Conservation (phyloP, 2,797 vertebrate genomes). For the Capromys pilorides region DNA sequence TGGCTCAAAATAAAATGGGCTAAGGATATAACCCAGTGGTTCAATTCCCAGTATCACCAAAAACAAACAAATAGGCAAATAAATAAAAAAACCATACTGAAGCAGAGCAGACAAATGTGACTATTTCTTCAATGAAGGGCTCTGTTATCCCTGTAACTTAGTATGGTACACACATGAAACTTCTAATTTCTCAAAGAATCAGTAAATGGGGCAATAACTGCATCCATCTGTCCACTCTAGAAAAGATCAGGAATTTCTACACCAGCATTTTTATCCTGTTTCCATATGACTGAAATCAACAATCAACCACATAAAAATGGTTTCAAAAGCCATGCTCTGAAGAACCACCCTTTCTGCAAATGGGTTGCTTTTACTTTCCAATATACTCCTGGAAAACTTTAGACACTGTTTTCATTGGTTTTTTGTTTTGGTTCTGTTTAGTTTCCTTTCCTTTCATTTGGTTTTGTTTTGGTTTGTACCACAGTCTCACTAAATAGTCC, state of each 20-base stretch:
- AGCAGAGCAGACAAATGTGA: not conserved
- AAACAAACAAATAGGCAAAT: not conserved
- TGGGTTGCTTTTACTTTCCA: not conserved
- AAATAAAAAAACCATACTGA: not conserved
- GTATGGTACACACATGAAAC: not conserved
- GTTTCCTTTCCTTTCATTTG: not conserved
- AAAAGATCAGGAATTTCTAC: not conserved
- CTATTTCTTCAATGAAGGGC: not conserved
- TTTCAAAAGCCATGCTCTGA: not conserved
- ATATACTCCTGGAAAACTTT: not conserved
- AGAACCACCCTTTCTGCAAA: slow-evolving; percentile 38
- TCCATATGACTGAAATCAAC: slow-evolving; percentile 8
- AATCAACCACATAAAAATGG: not conserved
- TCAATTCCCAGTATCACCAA: not conserved
- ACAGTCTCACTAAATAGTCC: not conserved
- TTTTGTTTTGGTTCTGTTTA: not conserved
- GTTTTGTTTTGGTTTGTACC: not conserved
- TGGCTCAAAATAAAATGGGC: not conserved
- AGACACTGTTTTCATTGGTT: not conserved
- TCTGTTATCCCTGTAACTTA: not conserved
- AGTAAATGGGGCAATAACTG: not conserved
- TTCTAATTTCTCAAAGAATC: not conserved
- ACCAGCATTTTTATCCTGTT: not conserved
- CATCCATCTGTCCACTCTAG: not conserved
- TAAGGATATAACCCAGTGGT: not conserved